Percentiles rank a stretch among this genome's conserved stretches.
Conservation (phyloP, 2,797 vertebrate species). For the Echiichthys vipera region DNA sequence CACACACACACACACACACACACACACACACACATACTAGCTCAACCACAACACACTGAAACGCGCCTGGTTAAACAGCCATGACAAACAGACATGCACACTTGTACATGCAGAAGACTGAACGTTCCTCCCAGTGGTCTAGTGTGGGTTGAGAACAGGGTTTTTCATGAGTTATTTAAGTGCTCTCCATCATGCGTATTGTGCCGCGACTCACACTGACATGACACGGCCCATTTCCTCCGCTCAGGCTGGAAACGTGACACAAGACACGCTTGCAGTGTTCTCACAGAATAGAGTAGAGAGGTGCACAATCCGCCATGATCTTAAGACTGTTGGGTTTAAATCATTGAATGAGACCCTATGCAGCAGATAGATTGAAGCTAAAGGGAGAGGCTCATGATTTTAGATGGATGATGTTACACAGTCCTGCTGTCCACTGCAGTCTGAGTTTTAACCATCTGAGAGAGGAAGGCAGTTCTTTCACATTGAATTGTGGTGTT, state of each 20-base stretch:
- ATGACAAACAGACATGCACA: slow-evolving; percentile 49
- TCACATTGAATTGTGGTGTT: background rate
- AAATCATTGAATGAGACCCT: slow-evolving; percentile 48
- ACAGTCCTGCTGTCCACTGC: slow-evolving; percentile 7
- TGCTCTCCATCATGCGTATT: slow-evolving; percentile 62
- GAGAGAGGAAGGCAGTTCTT: background rate
- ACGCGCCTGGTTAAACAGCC: slow-evolving; percentile 64
- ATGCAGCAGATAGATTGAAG: slow-evolving; percentile 5
- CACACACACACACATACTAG: slow-evolving; percentile 23
- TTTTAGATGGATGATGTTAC: slow-evolving; percentile 13
- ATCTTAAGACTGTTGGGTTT: slow-evolving; percentile 34
- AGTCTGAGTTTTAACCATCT: background rate
- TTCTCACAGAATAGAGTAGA: slow-evolving; percentile 44
- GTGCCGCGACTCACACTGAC: slow-evolving; percentile 56
- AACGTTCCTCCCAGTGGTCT: slow-evolving; percentile 55
- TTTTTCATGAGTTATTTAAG: slow-evolving; percentile 82
- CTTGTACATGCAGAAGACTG: slow-evolving; percentile 10
- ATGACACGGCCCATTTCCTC: slow-evolving; percentile 74
- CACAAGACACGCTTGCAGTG: slow-evolving; percentile 53
- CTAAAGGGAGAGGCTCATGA: slow-evolving; percentile 9
- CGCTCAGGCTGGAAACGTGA: slow-evolving; percentile 61
- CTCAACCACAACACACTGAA: slow-evolving; percentile 56
- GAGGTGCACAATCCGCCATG: slow-evolving; percentile 46
- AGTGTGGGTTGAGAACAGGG: slow-evolving; percentile 62
- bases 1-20: slow-evolving; percentile 16